A percentile compares a stretch with the other conserved stretches of the same genome.
phyloP scores from a whole-genome alignment of 30 jellyfish, hydroid and myxozoan species.

The Calvadosia cruxmelitensis region DNA sequence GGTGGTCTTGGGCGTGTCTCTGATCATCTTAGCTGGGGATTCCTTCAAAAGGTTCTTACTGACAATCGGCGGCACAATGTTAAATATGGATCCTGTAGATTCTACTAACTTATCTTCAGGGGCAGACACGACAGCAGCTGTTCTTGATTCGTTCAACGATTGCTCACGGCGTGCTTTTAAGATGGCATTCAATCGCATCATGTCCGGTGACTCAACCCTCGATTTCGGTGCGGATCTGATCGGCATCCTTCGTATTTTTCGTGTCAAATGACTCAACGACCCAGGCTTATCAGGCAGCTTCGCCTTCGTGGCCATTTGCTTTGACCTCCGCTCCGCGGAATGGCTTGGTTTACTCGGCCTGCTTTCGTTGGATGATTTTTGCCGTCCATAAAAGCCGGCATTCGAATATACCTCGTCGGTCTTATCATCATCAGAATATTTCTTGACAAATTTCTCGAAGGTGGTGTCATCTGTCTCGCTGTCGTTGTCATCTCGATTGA shows the following conservation, averaged over 20 bases:
- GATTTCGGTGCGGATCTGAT: background rate
- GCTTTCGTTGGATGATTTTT: too few relatives aligned
- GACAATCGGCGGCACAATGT: background rate
- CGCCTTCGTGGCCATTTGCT: background rate
- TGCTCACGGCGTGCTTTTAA: background rate
- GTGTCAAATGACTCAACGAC: background rate
- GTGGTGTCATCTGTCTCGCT: background rate
- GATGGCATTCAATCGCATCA: background rate
- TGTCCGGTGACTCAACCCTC: background rate
- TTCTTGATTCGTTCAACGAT: background rate
- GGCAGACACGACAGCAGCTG: background rate
- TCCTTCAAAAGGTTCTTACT: background rate
- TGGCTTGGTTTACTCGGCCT: background rate
- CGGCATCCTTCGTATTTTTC: background rate
- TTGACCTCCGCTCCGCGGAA: background rate
- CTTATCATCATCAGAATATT: too few relatives aligned
- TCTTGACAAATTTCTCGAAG: background rate
- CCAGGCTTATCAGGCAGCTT: too few relatives aligned
- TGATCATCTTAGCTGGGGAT: background rate
- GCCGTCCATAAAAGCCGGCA: too few relatives aligned
- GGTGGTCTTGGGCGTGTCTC: background rate
- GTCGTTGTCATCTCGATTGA: background rate
- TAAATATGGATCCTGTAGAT: background rate
- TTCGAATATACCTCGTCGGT: too few relatives aligned
- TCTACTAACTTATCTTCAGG: background rate